phyloP scores from a whole-genome alignment of 2,797 vertebrate genomes.

The Sebastes cheni region DNA sequence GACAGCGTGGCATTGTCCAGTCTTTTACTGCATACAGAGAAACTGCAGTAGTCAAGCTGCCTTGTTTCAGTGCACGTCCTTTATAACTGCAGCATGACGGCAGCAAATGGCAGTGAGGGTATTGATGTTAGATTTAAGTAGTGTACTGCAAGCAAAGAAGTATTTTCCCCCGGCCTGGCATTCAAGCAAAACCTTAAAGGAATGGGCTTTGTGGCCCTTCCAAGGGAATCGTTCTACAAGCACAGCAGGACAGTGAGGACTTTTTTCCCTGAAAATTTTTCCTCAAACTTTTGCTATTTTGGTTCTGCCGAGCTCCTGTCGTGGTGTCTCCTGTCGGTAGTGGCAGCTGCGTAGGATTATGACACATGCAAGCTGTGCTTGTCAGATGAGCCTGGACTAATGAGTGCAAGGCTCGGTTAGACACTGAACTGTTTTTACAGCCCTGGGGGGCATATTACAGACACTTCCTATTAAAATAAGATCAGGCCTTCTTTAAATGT shows the following conservation, averaged over 20 bases:
- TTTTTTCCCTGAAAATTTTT: constrained; percentile 17
- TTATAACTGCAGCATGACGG: constrained; percentile 27
- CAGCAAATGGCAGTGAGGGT: constrained; percentile 26
- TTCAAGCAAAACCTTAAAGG: constrained; percentile 24
- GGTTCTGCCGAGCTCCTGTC: constrained; percentile 53
- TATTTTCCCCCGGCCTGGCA: constrained; percentile 14
- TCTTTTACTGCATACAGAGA: constrained; percentile 16
- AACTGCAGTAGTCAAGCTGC: constrained; percentile 7
- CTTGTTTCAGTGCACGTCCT: constrained; percentile 12
- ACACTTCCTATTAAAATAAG: constrained; percentile 13
- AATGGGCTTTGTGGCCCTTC: constrained; percentile 15
- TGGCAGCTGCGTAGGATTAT: constrained; percentile 75
- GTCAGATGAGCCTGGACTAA: constrained; percentile 67
- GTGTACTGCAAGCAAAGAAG: constrained; percentile 1
- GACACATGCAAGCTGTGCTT: constrained; percentile 67
- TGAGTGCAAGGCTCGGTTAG: constrained; percentile 53
- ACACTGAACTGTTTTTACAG: constrained; percentile 37
- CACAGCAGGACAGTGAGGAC: constrained; percentile 31
- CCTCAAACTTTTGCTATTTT: constrained; percentile 50
- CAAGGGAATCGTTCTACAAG: constrained; percentile 20
- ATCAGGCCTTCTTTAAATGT: background rate
- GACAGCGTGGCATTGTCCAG: constrained; percentile 25
- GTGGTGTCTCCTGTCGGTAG: constrained; percentile 51
- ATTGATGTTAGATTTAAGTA: constrained; percentile 26
- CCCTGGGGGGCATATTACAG: constrained; percentile 11